A percentile compares a stretch with the other conserved stretches of the same genome.
phyloP scores from a whole-genome alignment of 2,797 vertebrate genomes.

The Esox lucius region DNA sequence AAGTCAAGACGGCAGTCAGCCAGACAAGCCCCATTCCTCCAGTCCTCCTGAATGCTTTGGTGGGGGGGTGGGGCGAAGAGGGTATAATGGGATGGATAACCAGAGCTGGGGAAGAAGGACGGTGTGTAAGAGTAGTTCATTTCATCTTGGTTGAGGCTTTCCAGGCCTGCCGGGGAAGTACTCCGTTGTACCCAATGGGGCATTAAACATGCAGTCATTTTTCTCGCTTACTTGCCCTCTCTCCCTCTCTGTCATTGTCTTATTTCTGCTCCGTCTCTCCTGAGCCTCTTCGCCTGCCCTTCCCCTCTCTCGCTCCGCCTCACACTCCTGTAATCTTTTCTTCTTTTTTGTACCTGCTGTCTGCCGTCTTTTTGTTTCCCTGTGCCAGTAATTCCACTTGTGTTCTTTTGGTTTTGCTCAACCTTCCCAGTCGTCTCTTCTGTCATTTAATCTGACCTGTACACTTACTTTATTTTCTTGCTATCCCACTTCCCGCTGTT shows the following conservation, averaged over 20 bases:
- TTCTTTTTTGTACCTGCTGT: neutral
- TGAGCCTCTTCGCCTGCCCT: neutral
- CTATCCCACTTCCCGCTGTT: neutral
- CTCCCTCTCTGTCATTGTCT: neutral
- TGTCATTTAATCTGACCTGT: neutral
- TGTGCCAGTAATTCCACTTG: neutral
- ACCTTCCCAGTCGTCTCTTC: neutral
- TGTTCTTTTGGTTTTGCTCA: neutral
- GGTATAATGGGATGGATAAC: constrained; percentile 6
- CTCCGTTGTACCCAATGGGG: constrained; percentile 3
- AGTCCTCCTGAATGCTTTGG: neutral
- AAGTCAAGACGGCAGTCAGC: neutral
- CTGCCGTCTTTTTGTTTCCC: neutral
- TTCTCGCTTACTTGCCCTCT: neutral
- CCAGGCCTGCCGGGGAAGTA: neutral
- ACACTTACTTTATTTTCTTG: neutral
- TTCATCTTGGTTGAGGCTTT: constrained; percentile 12
- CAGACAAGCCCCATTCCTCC: neutral
- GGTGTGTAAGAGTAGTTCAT: neutral
- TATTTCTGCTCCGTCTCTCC: neutral
- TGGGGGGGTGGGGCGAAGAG: neutral
- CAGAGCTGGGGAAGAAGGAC: constrained; percentile 7
- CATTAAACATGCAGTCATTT: neutral
- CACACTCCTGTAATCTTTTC: neutral
- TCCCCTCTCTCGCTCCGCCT: constrained; percentile 1